These are phyloP conservation scores for Drosophila pseudotalamancana DNA, from an alignment of 2,888 invertebrate genomes.

Conservation along the genomic window DNA sequence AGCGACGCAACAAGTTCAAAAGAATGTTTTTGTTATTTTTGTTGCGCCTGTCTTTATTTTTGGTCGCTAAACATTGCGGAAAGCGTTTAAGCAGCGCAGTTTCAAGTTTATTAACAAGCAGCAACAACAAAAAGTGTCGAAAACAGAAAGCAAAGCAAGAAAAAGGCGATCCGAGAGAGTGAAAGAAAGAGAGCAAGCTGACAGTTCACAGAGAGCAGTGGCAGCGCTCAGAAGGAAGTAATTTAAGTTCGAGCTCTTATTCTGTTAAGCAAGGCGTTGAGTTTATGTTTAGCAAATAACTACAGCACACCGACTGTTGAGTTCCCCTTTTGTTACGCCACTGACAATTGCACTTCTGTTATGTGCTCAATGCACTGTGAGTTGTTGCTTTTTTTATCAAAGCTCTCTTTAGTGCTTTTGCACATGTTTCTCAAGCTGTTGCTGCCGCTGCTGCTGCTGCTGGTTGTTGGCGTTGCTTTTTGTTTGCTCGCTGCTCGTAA, in stretches of 20 bases:
- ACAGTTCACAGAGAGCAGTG: not conserved
- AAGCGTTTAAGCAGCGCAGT: slow-evolving; percentile 43
- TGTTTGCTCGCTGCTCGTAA: slow-evolving; percentile 60
- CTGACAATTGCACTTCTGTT: slow-evolving; percentile 23
- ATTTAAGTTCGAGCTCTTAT: no score
- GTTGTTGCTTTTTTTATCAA: slow-evolving; percentile 8
- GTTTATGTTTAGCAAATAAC: not conserved
- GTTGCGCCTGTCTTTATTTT: slow-evolving; percentile 19
- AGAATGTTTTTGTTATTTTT: slow-evolving; percentile 26
- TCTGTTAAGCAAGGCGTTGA: no score
- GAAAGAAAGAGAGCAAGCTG: not conserved
- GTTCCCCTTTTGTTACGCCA: not conserved
- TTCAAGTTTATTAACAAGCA: slow-evolving; percentile 47
- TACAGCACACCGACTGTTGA: not conserved
- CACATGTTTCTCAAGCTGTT: slow-evolving; percentile 56
- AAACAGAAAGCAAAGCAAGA: slow-evolving; percentile 14
- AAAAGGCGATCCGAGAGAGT: not conserved
- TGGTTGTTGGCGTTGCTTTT: slow-evolving; percentile 24
- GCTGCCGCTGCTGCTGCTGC: slow-evolving; percentile 8
- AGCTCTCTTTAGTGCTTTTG: slow-evolving; percentile 32
- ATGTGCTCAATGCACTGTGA: slow-evolving; percentile 34
- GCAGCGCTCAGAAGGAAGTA: not conserved
- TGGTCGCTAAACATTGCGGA: slow-evolving; percentile 41
- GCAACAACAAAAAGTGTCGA: slow-evolving; percentile 20
- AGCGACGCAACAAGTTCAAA: slow-evolving; percentile 43